A percentile compares a stretch with the other conserved stretches of the same genome.
Evolutionary conservation across 2,888 invertebrate genomes (phyloP).

Genomic region (Eristalinus aeneus): DNA sequence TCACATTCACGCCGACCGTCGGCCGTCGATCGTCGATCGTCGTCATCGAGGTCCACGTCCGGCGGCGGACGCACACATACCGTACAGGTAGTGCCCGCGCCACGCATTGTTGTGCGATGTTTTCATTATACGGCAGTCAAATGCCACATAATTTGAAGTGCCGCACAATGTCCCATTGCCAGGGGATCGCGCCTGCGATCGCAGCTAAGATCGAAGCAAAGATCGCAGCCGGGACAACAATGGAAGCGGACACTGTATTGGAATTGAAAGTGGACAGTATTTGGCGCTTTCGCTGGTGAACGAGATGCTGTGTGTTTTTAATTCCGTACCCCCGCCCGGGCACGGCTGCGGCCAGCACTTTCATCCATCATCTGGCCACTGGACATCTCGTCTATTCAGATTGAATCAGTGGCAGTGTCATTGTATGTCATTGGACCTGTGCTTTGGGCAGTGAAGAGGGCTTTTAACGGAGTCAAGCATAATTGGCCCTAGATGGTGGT

Average conservation of each 20-base stretch:
- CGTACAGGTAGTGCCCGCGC: constrained; percentile 4
- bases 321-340: background rate
- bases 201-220: background rate
- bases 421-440: constrained; percentile 34
- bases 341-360: constrained; percentile 27
- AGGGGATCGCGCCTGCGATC: background rate
- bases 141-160: constrained; percentile 52
- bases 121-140: constrained; percentile 53
- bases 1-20: background rate
- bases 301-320: constrained; percentile 41
- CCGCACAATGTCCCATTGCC: constrained; percentile 28
- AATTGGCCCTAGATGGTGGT: constrained; percentile 32
- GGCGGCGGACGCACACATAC: background rate
- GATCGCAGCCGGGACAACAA: constrained; percentile 18
- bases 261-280: constrained; percentile 38
- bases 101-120: constrained; percentile 55
- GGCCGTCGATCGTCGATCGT: background rate
- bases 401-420: constrained; percentile 9
- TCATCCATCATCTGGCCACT: constrained; percentile 47
- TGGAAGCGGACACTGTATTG: constrained; percentile 29
- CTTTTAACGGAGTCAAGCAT: constrained; percentile 14
- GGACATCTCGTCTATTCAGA: constrained; percentile 28
- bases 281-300: constrained; percentile 48
- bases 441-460: constrained; percentile 29
- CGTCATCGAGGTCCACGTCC: background rate